phyloP scores from a whole-genome alignment of 2,888 invertebrate species.

The Amiota communis region DNA sequence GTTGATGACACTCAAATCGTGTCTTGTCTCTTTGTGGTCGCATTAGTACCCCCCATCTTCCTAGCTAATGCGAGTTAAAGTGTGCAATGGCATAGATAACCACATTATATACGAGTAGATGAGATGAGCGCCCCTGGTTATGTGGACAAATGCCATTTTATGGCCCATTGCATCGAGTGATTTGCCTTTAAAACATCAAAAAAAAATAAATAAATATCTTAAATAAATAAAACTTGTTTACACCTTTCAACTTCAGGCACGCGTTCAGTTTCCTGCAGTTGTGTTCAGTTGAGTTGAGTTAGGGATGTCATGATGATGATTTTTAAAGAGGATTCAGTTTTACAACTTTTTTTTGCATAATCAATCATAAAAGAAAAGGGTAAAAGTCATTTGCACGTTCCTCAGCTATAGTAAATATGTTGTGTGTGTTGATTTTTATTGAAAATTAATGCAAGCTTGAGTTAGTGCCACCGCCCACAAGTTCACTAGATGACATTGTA shows the following conservation, averaged over 20 bases:
- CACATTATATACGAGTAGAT: conserved; percentile 61
- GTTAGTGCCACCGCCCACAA: conserved; percentile 24
- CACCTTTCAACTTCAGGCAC: conserved; percentile 67
- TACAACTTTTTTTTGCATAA: conserved; percentile 38
- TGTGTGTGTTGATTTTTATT: conserved; percentile 58
- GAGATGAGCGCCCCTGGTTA: not conserved
- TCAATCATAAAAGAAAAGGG: conserved; percentile 68
- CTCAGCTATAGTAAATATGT: conserved; percentile 52
- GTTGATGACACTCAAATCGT: conserved; percentile 51
- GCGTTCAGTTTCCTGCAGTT: not conserved
- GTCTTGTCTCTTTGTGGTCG: conserved; percentile 62
- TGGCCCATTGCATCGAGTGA: conserved; percentile 70
- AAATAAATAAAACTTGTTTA: conserved; percentile 54
- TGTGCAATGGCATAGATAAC: conserved; percentile 72
- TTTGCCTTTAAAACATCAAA: not conserved
- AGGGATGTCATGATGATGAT: not conserved
- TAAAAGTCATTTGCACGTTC: conserved; percentile 58
- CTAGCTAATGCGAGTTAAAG: conserved; percentile 54
- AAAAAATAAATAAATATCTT: conserved; percentile 12
- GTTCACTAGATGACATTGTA: conserved; percentile 33
- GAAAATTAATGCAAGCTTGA: conserved; percentile 57
- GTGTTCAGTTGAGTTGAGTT: not conserved
- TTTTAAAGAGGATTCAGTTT: conserved; percentile 38
- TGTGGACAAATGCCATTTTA: conserved; percentile 70
- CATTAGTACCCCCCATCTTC: conserved; percentile 47